phyloP scores from a whole-genome alignment of 2,797 vertebrate genomes.

The Pseudochaenichthys georgianus region DNA sequence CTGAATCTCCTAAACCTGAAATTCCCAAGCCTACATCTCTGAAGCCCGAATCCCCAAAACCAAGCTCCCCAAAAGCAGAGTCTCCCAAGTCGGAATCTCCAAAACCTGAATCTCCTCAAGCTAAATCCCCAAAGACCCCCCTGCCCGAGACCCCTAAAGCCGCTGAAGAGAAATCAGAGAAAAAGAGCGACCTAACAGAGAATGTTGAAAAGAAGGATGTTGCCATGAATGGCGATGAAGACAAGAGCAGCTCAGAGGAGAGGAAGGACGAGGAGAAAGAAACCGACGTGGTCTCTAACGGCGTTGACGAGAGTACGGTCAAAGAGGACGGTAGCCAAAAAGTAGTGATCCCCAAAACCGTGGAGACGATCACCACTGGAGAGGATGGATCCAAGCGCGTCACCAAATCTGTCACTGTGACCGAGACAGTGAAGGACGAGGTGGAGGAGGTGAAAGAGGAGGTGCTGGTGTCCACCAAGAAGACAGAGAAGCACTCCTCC shows the following conservation, averaged over 20 bases:
- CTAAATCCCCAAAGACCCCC: slow-evolving; percentile 69
- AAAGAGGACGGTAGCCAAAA: slow-evolving; percentile 93
- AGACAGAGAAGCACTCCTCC: slow-evolving; percentile 92
- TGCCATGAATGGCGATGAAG: slow-evolving; percentile 88
- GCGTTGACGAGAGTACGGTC: slow-evolving; percentile 90
- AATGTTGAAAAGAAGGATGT: slow-evolving; percentile 80
- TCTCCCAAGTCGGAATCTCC: slow-evolving; percentile 60
- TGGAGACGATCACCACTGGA: slow-evolving; percentile 92
- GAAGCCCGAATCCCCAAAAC: not conserved
- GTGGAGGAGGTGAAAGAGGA: slow-evolving; percentile 90
- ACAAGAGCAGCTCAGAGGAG: slow-evolving; percentile 74
- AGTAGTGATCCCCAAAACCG: slow-evolving; percentile 93
- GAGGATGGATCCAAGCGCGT: slow-evolving; percentile 93
- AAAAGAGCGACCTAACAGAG: slow-evolving; percentile 64
- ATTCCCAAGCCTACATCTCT: slow-evolving; percentile 71
- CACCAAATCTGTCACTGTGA: slow-evolving; percentile 96
- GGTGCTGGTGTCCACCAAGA: slow-evolving; percentile 92
- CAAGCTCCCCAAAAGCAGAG: slow-evolving; percentile 34
- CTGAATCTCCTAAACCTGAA: not conserved
- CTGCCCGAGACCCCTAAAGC: slow-evolving; percentile 71
- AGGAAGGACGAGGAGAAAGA: slow-evolving; percentile 76
- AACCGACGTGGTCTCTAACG: slow-evolving; percentile 90
- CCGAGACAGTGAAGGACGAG: slow-evolving; percentile 91
- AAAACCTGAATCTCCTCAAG: slow-evolving; percentile 71
- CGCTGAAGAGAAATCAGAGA: slow-evolving; percentile 74